A percentile compares a stretch with the other conserved stretches of the same genome.
Conservation (phyloP, 2,113 vertebrate genomes). For the Catharus bicknelli region DNA sequence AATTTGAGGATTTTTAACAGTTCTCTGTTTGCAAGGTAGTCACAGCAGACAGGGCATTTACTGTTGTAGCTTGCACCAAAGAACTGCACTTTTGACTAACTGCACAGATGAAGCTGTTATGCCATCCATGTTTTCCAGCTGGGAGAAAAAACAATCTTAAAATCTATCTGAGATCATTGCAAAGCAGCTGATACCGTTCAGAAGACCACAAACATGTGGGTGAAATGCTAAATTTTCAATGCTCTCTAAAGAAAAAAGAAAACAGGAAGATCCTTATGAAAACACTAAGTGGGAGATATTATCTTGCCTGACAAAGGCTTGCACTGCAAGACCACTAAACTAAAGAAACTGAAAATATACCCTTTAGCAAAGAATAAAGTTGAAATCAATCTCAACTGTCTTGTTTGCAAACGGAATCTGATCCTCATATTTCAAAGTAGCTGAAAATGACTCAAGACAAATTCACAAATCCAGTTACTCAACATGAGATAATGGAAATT, state of each 20-base stretch:
- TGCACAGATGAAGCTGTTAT: not conserved
- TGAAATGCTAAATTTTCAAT: conserved; percentile 54
- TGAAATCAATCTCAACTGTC: conserved; percentile 48
- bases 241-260: conserved; percentile 47
- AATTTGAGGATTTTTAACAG: not conserved
- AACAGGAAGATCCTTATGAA: conserved; percentile 64
- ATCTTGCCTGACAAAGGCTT: conserved; percentile 57
- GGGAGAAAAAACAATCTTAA: conserved; percentile 8
- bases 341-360: conserved; percentile 56
- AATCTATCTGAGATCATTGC: conserved; percentile 54
- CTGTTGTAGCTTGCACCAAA: not conserved
- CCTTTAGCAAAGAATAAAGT: conserved; percentile 45
- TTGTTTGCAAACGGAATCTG: conserved; percentile 52
- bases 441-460: conserved; percentile 69
- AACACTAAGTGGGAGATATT: conserved; percentile 50
- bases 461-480: conserved; percentile 69
- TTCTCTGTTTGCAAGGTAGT: not conserved
- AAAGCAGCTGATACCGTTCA: conserved; percentile 52
- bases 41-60: not conserved
- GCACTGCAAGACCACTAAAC: conserved; percentile 10
- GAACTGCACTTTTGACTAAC: not conserved
- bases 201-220: conserved; percentile 52
- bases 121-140: conserved; percentile 10
- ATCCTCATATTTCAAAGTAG: conserved; percentile 63
- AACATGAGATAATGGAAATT: conserved; percentile 72